Percentiles rank a stretch among this genome's conserved stretches.
phyloP scores from a whole-genome alignment of 64 coral and sea anemone genomes.

The Orbicella faveolata region DNA sequence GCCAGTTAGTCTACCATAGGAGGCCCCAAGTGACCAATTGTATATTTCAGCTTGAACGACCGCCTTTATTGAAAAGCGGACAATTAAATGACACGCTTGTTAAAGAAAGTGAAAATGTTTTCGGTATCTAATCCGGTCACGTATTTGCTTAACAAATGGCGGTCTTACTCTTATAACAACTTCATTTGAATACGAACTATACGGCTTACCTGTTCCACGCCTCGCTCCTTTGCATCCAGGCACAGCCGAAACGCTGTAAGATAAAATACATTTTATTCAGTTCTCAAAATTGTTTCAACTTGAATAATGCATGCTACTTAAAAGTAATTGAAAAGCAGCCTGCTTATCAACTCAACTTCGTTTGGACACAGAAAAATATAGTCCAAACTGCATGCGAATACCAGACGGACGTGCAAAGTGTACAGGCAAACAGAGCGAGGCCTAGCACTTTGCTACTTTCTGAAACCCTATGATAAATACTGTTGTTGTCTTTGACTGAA shows the following conservation, averaged over 20 bases:
- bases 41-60: background rate
- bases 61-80: background rate
- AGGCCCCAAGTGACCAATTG: conserved; percentile 4
- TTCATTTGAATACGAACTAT: background rate
- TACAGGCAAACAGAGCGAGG: too few species aligned
- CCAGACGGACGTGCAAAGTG: too few species aligned
- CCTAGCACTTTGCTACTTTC: too few species aligned
- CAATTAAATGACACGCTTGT: background rate
- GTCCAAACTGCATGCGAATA: too few species aligned
- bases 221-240: background rate
- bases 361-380: too few species aligned
- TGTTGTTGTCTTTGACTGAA: too few species aligned
- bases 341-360: background rate
- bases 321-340: background rate
- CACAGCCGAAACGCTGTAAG: background rate
- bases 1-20: conserved; percentile 1
- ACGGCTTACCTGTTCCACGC: background rate
- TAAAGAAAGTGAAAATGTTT: background rate
- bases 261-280: background rate
- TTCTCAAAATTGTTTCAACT: background rate
- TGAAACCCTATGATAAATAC: too few species aligned
- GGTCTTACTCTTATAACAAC: background rate
- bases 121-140: background rate
- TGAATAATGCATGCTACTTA: background rate
- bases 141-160: background rate